Evolutionary conservation across 2,888 invertebrate species (phyloP).

Genomic region (Campoletis raptor): DNA sequence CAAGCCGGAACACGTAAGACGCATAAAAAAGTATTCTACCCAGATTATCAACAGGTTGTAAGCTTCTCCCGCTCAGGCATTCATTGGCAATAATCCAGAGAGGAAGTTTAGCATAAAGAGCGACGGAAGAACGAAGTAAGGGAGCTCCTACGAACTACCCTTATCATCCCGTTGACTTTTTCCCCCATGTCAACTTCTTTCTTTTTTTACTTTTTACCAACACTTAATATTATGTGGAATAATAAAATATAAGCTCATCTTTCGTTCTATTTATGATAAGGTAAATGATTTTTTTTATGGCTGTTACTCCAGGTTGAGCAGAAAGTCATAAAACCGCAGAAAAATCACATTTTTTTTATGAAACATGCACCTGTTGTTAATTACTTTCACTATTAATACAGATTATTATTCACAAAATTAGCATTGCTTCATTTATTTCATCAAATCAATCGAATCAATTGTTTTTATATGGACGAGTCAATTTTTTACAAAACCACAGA

Average conservation of each 20-base stretch:
- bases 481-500: not conserved
- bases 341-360: not conserved
- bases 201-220: not conserved
- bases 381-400: not conserved
- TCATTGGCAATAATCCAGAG: slow-evolving; percentile 83
- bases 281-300: not conserved
- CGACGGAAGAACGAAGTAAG: slow-evolving; percentile 31
- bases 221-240: not conserved
- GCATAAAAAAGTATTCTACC: slow-evolving; percentile 65
- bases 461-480: too few relatives aligned
- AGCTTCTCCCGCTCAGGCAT: slow-evolving; percentile 75
- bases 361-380: not conserved
- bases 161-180: slow-evolving; percentile 23
- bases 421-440: too few relatives aligned
- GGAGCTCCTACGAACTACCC: slow-evolving; percentile 20
- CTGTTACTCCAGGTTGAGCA: too few relatives aligned
- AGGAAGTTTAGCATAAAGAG: slow-evolving; percentile 53
- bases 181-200: not conserved
- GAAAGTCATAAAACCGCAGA: not conserved
- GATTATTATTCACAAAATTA: not conserved
- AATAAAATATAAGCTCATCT: not conserved
- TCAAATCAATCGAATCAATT: too few relatives aligned
- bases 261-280: not conserved
- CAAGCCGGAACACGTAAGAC: slow-evolving; percentile 52
- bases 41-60: slow-evolving; percentile 82